A percentile compares a stretch with the other conserved stretches of the same genome.
Conservation (phyloP, 2,797 vertebrate genomes). For the Enteromius thamalakanensis region DNA sequence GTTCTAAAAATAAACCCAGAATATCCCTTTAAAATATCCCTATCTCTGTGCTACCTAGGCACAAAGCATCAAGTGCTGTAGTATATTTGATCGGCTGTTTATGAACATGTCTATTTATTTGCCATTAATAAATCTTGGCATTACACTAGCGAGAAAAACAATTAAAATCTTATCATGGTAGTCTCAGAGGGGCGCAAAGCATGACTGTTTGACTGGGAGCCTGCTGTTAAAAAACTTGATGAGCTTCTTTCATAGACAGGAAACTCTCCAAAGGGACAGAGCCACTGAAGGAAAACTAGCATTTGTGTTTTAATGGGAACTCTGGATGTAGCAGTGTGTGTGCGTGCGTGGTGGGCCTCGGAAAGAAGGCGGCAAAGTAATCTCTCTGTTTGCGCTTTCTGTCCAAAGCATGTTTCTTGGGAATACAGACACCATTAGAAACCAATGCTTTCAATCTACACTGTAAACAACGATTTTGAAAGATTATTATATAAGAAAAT, state of each 20-base stretch:
- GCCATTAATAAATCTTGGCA: constrained; percentile 52
- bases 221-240: constrained; percentile 41
- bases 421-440: not conserved
- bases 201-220: constrained; percentile 44
- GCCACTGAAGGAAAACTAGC: constrained; percentile 26
- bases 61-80: constrained; percentile 18
- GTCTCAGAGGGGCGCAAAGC: constrained; percentile 39
- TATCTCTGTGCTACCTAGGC: not conserved
- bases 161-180: constrained; percentile 49
- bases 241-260: constrained; percentile 31
- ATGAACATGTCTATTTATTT: constrained; percentile 55
- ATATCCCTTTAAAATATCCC: not conserved
- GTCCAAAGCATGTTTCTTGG: not conserved
- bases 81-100: constrained; percentile 50
- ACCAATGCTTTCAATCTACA: not conserved
- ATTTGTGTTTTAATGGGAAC: constrained; percentile 24
- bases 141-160: constrained; percentile 46
- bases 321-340: not conserved
- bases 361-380: not conserved
- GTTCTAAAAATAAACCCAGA: not conserved
- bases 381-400: not conserved
- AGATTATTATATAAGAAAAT: not conserved
- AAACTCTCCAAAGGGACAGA: constrained; percentile 23
- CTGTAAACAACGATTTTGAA: not conserved
- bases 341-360: not conserved